Evolutionary conservation across 2,888 invertebrate genomes (phyloP).

Genomic region (Drosophila buzzatii): DNA sequence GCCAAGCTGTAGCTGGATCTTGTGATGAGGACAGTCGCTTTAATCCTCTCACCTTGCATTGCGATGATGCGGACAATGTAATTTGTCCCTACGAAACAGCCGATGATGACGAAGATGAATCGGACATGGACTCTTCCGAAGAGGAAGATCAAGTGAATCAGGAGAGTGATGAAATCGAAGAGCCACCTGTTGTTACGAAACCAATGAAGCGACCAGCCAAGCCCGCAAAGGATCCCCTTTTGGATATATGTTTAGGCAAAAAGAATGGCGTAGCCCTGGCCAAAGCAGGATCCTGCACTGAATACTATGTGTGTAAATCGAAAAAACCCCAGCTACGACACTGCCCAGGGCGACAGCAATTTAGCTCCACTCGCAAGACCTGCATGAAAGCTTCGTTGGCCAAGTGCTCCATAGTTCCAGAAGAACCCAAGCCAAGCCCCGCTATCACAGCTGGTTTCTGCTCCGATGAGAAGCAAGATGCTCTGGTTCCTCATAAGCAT

Average conservation of each 20-base stretch:
- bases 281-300: conserved; percentile 60
- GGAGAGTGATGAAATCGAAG: conserved; percentile 25
- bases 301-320: conserved; percentile 68
- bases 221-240: not conserved
- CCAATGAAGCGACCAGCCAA: conserved; percentile 5
- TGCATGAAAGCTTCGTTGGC: conserved; percentile 59
- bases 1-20: conserved; percentile 64
- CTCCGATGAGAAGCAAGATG: conserved; percentile 49
- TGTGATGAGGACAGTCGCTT: conserved; percentile 70
- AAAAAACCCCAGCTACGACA: conserved; percentile 40
- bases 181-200: conserved; percentile 1
- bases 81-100: conserved; percentile 48
- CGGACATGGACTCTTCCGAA: conserved; percentile 17
- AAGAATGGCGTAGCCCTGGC: conserved; percentile 55
- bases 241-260: conserved; percentile 45
- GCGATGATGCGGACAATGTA: conserved; percentile 56
- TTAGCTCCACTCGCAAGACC: conserved; percentile 48
- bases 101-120: conserved; percentile 20
- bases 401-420: conserved; percentile 30
- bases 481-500: conserved; percentile 57
- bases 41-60: conserved; percentile 58
- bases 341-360: conserved; percentile 61
- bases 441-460: conserved; percentile 53
- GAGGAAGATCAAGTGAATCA: conserved; percentile 17
- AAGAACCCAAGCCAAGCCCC: conserved; percentile 27